Evolutionary conservation across 2,888 invertebrate species (phyloP), one percentile per base, ranked within the genome.

Genomic region (Trissolcus japonicus): DNA sequence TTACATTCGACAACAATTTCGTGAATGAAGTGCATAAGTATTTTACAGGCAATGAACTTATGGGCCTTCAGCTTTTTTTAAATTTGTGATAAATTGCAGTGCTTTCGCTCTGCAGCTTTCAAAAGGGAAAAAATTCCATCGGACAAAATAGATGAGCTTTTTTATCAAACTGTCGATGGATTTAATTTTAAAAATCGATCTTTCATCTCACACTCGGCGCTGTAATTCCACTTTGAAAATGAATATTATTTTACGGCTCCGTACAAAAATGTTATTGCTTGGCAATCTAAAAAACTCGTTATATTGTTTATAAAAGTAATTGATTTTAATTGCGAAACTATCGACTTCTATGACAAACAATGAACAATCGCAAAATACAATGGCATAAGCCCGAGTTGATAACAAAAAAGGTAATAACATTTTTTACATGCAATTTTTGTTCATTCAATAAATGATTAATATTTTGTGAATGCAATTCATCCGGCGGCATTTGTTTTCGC

Each of bases 111-210:
- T 51, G 25, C 55, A 50, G 57, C 56, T 61, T 54, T 67, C 56
- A 57, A 66, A 66, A 61, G 60, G 55, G 67, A 55, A 63, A 66
- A 60, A 60, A 65, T 46, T 63, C 59, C 50, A 60, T 56, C 57
- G 62, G 57, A 57, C 35, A 74, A 74, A 74, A 74, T 59, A 67
- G 74, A 67, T 67, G 74, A 74, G 74, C 62, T 74, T 67, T 65
- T 74, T 67, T 61, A 55, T 67, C 74, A 74, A 74, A 67, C 67
- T 67, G 67, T 53, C 74, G 67, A 74, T 74, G 67, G 62, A 74
- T 74, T 74, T 67, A 74, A 74, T 74, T 74, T 74, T 57, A 74
- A 74, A 74, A 67, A 74, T 74, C 66, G 74, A 67, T 74, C 53
- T 67, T 48, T 67, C 50, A 73, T 60, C 66, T 67, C 50, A 35